Base-by-base conservation (phyloP, 2,888 invertebrate genomes). In the Eupithecia subumbrata region DNA sequence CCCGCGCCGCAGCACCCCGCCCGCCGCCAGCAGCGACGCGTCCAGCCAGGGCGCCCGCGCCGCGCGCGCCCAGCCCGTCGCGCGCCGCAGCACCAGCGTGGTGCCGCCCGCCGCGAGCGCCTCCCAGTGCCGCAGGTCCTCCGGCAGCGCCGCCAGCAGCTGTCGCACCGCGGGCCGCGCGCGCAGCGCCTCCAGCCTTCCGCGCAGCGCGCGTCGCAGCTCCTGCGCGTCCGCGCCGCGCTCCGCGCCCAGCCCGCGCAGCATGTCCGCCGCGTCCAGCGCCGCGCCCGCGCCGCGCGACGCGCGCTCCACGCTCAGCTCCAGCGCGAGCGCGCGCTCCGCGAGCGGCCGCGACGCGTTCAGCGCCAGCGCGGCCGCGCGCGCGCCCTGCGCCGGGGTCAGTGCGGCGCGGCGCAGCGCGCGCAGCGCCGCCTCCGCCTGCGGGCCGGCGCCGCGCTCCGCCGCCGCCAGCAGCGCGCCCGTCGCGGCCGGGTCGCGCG, bases 131-230 rank as follows among this genome's bases (percentile, higher is more conserved):
- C 73, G 76, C 72, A 85, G 78, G 37, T 56, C 63, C 14, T 66
- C 72, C 37, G 73, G 84, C 82, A 89, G 79, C 76, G 84, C 82
- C 74, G 80, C 72, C 76, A 52, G n/a, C n/a, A 52, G n/a, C 52
- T 52, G 52, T 0, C 52, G n/a, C 64, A 63, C 63, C 14, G 63
- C 63, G 30, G 30, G 30, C 14, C 30, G 74, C 75, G 12, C 76
- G 66, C 75, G 82, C 79, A 87, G 86, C 82, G 84, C 77, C 18
- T 8, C 81, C 82, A 89, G 78, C 69, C 89, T 86, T 85, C 85
- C 86, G 89, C 90, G 88, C 83, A 89, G 86, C 83, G 90, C 76
- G 77, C 91, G 90, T 22, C 86, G 88, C 87, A 91, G 87, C 87
- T 91, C 91, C 84, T 78, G 84, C 79, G 84, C 78, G 37, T 82